Evolutionary conservation across 2,797 vertebrate species (phyloP), one percentile per base, ranked within the genome.

Genomic region (Bovichtus diacanthus): DNA sequence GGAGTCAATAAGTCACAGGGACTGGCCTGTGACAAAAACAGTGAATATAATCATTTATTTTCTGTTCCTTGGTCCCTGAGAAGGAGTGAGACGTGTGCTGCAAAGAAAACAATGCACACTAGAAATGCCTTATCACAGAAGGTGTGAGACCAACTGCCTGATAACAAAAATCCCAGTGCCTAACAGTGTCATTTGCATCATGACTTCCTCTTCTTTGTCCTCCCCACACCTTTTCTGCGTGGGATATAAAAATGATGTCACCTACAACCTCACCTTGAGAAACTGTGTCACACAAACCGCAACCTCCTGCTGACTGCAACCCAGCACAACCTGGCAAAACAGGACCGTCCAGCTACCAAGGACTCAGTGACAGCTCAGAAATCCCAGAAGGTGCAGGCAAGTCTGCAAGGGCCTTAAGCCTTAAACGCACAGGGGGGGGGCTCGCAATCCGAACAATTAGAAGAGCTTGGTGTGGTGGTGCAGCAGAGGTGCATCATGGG

Each of bases 271-370:
- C 49, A 66, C 64, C 34, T 53, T 49, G 43, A 75, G 36, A 76
- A 70, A 72, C 70, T 49, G 49, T 41, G 46, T 81, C 36, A 81
- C 74, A 76, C 49, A 19, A 56, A 63, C 44, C 68, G 3, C 41
- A 46, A 88, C 67, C 74, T 58, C 46, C 3, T 23, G 15, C 12
- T 67, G 54, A 79, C 74, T 73, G 36, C 19, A 50, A 39, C 25
- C 19, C 29, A 29, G 49, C 11, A n/a, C n/a, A 76, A 90, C 83
- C 90, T 80, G 67, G 87, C 54, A 81, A 71, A 92, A 94, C 94
- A 87, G 91, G 93, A 83, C 78, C 12, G 46, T 89, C 93, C 81
- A 76, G 90, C 84, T 87, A 21, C 61, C 21, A 3, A 49, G 6
- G 71, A 47, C 61, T 76, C 47, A 51, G 41, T 11, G 29, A 78